These are phyloP conservation scores for Cenopis cana DNA, from an alignment of 2,888 invertebrate species.

Conservation along the genomic window DNA sequence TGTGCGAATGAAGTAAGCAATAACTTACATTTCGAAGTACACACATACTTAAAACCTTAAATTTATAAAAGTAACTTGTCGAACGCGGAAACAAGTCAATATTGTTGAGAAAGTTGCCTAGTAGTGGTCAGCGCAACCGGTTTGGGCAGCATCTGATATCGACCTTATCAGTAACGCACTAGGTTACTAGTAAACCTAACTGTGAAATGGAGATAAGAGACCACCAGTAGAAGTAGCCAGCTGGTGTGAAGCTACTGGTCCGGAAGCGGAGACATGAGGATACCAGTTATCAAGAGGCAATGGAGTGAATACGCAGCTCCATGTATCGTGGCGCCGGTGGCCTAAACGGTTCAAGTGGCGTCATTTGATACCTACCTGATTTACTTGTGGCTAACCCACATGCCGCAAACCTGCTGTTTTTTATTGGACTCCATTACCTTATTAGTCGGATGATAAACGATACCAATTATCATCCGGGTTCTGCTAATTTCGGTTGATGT, in stretches of 20 bases:
- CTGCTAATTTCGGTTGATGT: slow-evolving; percentile 35
- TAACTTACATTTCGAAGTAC: not conserved
- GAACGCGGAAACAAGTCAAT: slow-evolving; percentile 56
- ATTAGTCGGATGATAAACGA: slow-evolving; percentile 44
- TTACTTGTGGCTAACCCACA: slow-evolving; percentile 59
- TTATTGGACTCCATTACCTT: slow-evolving; percentile 44
- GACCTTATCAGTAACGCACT: slow-evolving; percentile 66
- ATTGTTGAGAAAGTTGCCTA: slow-evolving; percentile 71
- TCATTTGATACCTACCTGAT: slow-evolving; percentile 63
- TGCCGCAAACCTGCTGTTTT: slow-evolving; percentile 45
- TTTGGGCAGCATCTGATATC: slow-evolving; percentile 64
- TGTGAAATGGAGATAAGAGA: slow-evolving; percentile 38
- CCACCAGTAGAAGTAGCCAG: slow-evolving; percentile 49
- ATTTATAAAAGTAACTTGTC: slow-evolving; percentile 43
- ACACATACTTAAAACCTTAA: slow-evolving; percentile 16
- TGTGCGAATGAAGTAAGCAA: not conserved
- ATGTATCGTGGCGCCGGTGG: slow-evolving; percentile 58
- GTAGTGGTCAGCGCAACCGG: slow-evolving; percentile 66
- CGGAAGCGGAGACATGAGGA: slow-evolving; percentile 64
- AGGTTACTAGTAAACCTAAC: slow-evolving; percentile 55
- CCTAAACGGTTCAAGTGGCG: slow-evolving; percentile 54
- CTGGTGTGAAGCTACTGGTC: slow-evolving; percentile 63
- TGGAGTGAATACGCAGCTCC: slow-evolving; percentile 69
- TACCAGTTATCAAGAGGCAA: slow-evolving; percentile 70
- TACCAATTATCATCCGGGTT: slow-evolving; percentile 38